Evolutionary conservation across 1,140 invertebrate genomes (phyloP).

Genomic region (Xylocopa sonorina): DNA sequence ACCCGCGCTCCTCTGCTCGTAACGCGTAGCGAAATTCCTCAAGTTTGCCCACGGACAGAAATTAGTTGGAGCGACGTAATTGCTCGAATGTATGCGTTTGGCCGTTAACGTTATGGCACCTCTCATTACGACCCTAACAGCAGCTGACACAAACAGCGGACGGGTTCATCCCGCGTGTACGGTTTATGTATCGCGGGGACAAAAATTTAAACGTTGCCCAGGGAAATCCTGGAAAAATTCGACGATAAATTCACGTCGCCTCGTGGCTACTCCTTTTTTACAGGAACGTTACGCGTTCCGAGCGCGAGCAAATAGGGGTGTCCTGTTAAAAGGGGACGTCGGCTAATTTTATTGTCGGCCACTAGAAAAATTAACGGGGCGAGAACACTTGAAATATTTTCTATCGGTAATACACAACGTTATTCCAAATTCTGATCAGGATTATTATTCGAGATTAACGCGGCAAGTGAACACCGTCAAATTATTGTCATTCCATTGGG

Average conservation of each 20-base stretch:
- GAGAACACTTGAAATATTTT: conserved; percentile 23
- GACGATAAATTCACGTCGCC: conserved; percentile 11
- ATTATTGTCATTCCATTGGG: conserved; percentile 66
- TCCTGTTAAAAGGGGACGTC: not conserved
- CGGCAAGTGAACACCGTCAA: conserved; percentile 42
- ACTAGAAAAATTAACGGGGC: not conserved
- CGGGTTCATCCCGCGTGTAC: conserved; percentile 38
- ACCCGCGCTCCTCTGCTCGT: conserved; percentile 31
- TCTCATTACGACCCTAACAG: conserved; percentile 65
- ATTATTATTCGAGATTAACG: conserved; percentile 56
- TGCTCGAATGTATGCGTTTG: conserved; percentile 66
- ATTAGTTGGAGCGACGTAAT: conserved; percentile 66
- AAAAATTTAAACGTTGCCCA: conserved; percentile 48
- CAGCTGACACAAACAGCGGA: conserved; percentile 56
- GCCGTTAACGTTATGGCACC: conserved; percentile 66
- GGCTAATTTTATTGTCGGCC: not conserved
- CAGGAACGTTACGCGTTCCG: not conserved
- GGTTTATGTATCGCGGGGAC: conserved; percentile 13
- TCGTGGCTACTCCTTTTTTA: not conserved
- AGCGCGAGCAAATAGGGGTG: not conserved
- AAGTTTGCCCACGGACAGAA: conserved; percentile 67
- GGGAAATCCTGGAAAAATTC: conserved; percentile 44
- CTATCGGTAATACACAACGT: not conserved
- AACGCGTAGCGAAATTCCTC: conserved; percentile 59
- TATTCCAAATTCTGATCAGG: conserved; percentile 17